These are phyloP conservation scores for Metellina segmentata DNA, from an alignment of 2,888 invertebrate species.

Conservation along the genomic window DNA sequence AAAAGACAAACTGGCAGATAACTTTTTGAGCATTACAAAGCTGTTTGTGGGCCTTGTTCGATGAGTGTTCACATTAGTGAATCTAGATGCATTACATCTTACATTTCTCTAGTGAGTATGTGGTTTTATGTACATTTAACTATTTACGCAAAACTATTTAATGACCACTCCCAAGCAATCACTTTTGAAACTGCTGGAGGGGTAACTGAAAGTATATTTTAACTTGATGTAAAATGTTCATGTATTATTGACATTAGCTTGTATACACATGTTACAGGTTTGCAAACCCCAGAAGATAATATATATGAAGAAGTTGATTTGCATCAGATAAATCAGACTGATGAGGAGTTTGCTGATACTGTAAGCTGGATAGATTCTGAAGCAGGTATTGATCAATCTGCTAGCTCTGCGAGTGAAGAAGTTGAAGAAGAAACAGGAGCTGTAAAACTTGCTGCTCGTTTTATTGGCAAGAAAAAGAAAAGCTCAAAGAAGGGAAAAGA, in stretches of 20 bases:
- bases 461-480: conserved; percentile 76
- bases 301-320: conserved; percentile 79
- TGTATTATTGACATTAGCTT: background rate
- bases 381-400: conserved; percentile 68
- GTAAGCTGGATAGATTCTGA: conserved; percentile 76
- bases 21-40: no score
- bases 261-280: conserved; percentile 46
- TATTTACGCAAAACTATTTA: no score
- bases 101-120: no score
- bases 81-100: no score
- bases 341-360: conserved; percentile 74
- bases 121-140: no score
- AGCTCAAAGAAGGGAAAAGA: conserved; percentile 71
- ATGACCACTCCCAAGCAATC: no score
- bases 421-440: conserved; percentile 74
- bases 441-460: conserved; percentile 70
- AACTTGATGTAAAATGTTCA: background rate
- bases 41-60: no score
- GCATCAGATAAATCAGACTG: conserved; percentile 70
- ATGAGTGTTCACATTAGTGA: no score
- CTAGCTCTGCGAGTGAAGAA: conserved; percentile 76
- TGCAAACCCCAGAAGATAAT: conserved; percentile 78
- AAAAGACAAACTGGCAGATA: no score
- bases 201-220: no score
- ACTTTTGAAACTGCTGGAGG: no score